Base-by-base conservation (phyloP, 2,888 invertebrate genomes). In the Baronia brevicornis region DNA sequence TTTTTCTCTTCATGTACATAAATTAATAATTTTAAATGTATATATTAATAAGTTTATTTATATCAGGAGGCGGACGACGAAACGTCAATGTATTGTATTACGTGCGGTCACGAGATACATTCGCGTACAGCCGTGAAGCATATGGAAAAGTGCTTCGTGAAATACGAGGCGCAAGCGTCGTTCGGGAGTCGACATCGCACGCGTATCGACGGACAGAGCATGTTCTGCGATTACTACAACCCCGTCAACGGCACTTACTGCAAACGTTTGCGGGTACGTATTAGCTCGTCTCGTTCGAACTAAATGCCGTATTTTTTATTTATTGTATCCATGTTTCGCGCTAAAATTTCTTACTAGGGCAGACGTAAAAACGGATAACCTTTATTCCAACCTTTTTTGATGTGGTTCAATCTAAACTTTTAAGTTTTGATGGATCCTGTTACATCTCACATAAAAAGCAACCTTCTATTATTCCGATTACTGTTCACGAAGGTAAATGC, bases 151-250 rank as follows among this genome's bases (percentile, higher is more conserved):
- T 98, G 98, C 69, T 98, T 97, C 72, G 93, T 95, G 46, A 98
- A 98, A 88, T 96, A 96, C 70, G 98, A 98, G 72, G 95, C 96
- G 25, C 97, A 98, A 75, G 95, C 97, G 1, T 96, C 97, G 0
- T 98, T 97, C 72, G 97, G 97, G 5, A 97, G 97, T 11, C 90
- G 95, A 23, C 97, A 95, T 59, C 94, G 97, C 66, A 97, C 97
- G 0, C 87, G 95, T 33, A 96, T 98, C 52, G 97, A 97, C 69
- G 87, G 87, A 0, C 95, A 95, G 73, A 95, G 95, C 51, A 96
- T 99, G 92, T 98, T 98, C 73, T 99, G 99, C 67, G 98, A 99
- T 60, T 95, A 92, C 67, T 98, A 92, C 77, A 98, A 97, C 74
- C 89, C 93, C 0, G 84, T 87, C 3, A 95, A 93, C 56, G 89